These are phyloP conservation scores for Eurytoma californica DNA, from an alignment of 2,888 invertebrate species.

Conservation along the genomic window DNA sequence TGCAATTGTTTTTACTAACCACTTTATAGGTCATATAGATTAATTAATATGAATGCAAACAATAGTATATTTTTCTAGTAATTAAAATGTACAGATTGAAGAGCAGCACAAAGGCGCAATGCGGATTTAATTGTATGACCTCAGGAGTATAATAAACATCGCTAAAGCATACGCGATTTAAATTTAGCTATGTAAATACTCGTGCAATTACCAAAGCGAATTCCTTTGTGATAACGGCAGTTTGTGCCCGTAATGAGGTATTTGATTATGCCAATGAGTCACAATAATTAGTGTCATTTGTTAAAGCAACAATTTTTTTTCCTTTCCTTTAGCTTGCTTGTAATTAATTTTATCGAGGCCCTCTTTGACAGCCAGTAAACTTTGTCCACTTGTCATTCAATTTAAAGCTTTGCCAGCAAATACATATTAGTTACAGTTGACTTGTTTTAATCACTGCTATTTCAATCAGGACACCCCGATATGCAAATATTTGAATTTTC, in stretches of 20 bases:
- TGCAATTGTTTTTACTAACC: too few relatives aligned
- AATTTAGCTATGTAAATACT: constrained; percentile 26
- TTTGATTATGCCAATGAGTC: constrained; percentile 35
- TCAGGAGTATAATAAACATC: background rate
- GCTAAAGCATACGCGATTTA: constrained; percentile 12
- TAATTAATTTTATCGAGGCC: constrained; percentile 39
- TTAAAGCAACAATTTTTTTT: constrained; percentile 23
- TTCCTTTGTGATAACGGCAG: constrained; percentile 47
- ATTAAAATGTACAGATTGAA: too few relatives aligned
- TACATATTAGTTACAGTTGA: constrained; percentile 20
- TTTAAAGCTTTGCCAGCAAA: background rate
- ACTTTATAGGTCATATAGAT: too few relatives aligned
- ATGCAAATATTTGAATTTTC: constrained; percentile 1
- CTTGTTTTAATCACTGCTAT: background rate
- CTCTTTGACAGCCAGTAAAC: constrained; percentile 33
- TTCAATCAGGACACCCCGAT: background rate
- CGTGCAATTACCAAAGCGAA: constrained; percentile 25
- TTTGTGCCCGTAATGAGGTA: constrained; percentile 35
- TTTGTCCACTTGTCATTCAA: constrained; percentile 6
- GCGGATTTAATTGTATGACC: background rate
- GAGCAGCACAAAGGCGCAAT: background rate
- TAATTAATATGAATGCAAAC: too few relatives aligned
- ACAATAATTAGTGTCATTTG: constrained; percentile 39
- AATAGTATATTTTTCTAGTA: too few relatives aligned
- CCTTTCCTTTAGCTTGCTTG: background rate